Conservation (phyloP, 2,113 vertebrate species). For the Python bivittatus region DNA sequence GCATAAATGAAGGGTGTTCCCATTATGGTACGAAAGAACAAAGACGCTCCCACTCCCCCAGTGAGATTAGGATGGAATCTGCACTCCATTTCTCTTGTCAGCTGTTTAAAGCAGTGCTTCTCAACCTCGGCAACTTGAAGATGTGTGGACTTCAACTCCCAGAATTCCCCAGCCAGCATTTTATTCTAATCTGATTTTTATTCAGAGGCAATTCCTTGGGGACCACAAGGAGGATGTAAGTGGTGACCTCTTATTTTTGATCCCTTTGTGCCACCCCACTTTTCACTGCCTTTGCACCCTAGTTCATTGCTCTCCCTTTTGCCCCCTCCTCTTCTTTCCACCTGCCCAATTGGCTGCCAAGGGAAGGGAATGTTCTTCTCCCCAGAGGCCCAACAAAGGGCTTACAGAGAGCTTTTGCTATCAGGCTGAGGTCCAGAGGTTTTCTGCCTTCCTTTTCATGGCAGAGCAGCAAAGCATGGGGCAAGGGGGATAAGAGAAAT, state of each 20-base stretch:
- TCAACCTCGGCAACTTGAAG: neutral
- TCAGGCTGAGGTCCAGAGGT: neutral
- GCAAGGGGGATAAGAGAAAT: neutral
- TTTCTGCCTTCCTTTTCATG: neutral
- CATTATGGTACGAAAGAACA: neutral
- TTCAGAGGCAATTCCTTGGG: neutral
- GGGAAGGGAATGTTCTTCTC: neutral
- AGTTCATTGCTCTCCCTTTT: neutral
- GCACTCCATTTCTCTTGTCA: neutral
- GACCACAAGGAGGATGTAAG: neutral
- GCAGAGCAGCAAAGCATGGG: neutral
- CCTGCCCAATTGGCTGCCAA: neutral
- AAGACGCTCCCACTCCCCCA: neutral
- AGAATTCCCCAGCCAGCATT: neutral
- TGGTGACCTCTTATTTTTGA: neutral
- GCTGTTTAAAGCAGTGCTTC: neutral
- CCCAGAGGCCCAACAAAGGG: too few species aligned
- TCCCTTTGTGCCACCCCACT: neutral
- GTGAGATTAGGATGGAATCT: neutral
- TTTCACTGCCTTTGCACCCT: neutral
- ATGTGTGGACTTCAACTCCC: neutral
- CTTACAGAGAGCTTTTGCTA: neutral
- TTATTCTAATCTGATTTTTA: neutral
- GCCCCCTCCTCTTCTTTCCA: neutral
- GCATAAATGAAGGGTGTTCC: neutral